Percentiles rank a stretch among this genome's conserved stretches.
Evolutionary conservation across 2,113 vertebrate species (phyloP).

Genomic region (Lonchura striata): DNA sequence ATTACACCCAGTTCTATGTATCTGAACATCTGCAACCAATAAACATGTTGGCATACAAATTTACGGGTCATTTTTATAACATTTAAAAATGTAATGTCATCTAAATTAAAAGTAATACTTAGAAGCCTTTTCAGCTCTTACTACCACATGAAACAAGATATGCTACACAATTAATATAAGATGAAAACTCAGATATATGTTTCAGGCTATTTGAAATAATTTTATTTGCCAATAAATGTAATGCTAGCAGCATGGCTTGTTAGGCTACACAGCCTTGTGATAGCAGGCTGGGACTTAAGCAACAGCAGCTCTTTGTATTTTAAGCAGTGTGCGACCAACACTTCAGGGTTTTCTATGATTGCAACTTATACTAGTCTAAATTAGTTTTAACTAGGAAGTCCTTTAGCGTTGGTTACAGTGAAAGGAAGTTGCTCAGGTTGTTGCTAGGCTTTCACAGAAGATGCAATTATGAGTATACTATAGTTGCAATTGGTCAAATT

Average conservation of each 20-base stretch:
- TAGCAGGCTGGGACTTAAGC: background rate
- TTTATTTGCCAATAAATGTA: background rate
- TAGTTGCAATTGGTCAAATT: background rate
- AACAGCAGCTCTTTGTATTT: background rate
- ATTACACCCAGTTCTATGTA: background rate
- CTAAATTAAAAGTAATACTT: background rate
- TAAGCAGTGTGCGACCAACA: background rate
- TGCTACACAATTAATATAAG: background rate
- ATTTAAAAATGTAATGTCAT: background rate
- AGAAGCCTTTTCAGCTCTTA: background rate
- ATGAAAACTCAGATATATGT: background rate
- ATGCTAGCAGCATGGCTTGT: background rate
- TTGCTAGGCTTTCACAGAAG: background rate
- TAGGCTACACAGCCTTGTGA: background rate
- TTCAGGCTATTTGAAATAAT: background rate
- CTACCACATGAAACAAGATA: background rate
- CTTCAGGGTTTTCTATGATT: background rate
- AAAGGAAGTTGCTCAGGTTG: background rate
- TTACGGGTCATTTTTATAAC: background rate
- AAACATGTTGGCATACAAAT: background rate
- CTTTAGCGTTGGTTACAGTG: background rate
- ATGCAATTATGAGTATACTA: rapidly evolving
- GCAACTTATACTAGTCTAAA: background rate
- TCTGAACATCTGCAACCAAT: background rate
- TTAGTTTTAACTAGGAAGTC: background rate